phyloP scores from a whole-genome alignment of 2,888 invertebrate species.

The Noctua fimbriata region DNA sequence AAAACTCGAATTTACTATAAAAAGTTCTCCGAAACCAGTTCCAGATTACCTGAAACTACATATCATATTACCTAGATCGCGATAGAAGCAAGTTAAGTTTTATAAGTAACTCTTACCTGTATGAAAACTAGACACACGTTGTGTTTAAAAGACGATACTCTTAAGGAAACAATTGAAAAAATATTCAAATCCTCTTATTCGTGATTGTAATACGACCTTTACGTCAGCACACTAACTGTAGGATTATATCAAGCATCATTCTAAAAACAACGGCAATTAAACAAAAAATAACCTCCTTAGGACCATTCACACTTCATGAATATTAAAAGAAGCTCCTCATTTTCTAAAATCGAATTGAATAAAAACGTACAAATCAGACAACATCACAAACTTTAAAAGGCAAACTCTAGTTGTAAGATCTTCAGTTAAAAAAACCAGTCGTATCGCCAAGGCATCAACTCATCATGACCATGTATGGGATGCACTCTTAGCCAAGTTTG shows the following conservation, averaged over 20 bases:
- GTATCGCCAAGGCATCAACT: conserved; percentile 6
- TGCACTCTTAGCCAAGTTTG: conserved; percentile 8
- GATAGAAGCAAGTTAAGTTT: not conserved
- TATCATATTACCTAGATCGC: not conserved
- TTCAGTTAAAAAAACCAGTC: conserved; percentile 36
- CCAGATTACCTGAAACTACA: not conserved
- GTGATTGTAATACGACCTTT: not conserved
- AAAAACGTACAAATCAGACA: conserved; percentile 32
- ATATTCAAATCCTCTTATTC: not conserved
- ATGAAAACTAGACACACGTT: not conserved
- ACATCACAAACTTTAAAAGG: conserved; percentile 34
- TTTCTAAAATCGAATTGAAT: conserved; percentile 14
- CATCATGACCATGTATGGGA: conserved; percentile 52
- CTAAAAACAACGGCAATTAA: not conserved
- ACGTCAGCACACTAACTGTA: not conserved
- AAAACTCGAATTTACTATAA: too few relatives aligned
- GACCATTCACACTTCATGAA: conserved; percentile 37
- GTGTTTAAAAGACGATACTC: not conserved
- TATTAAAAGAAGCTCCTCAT: conserved; percentile 22
- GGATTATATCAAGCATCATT: not conserved
- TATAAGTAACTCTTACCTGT: not conserved
- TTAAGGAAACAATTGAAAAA: not conserved
- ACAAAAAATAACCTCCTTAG: not conserved
- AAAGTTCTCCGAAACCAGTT: too few relatives aligned
- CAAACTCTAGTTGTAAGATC: conserved; percentile 7